Conservation (phyloP, 2,797 vertebrate genomes). For the Alosa sapidissima region DNA sequence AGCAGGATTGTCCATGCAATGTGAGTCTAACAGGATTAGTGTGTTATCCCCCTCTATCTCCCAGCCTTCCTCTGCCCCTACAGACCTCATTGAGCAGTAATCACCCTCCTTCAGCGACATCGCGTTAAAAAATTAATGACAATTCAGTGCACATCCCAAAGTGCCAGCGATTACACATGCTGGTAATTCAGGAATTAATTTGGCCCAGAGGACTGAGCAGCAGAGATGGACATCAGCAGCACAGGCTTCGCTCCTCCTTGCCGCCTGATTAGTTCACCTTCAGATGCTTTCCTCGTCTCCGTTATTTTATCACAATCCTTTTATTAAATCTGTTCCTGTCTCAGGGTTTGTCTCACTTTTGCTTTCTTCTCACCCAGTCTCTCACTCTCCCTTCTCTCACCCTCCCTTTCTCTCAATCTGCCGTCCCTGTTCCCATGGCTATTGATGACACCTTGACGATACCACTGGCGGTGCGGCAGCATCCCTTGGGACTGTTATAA, state of each 20-base stretch:
- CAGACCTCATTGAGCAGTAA: slow-evolving; percentile 34
- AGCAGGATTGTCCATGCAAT: background rate
- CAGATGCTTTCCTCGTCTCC: background rate
- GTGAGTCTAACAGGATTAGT: slow-evolving; percentile 5
- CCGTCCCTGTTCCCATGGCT: background rate
- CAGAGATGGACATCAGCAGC: slow-evolving; percentile 11
- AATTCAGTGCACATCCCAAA: slow-evolving; percentile 32
- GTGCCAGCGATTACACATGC: slow-evolving; percentile 37
- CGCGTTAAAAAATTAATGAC: slow-evolving; percentile 44
- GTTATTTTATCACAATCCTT: background rate
- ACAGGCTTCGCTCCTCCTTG: background rate
- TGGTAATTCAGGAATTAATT: slow-evolving; percentile 45
- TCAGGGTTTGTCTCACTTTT: background rate
- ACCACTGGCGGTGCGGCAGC: background rate
- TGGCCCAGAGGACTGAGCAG: background rate
- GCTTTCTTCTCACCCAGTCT: too few species aligned
- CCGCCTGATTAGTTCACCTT: background rate
- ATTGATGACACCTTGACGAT: background rate
- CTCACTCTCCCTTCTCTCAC: background rate
- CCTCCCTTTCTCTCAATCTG: background rate
- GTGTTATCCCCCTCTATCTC: background rate
- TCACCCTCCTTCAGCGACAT: slow-evolving; percentile 28
- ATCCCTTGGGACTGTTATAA: background rate
- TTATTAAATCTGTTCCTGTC: background rate
- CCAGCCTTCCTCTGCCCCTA: slow-evolving; percentile 32